phyloP scores from a whole-genome alignment of 2,888 invertebrate species.

The Augiades crinisus region DNA sequence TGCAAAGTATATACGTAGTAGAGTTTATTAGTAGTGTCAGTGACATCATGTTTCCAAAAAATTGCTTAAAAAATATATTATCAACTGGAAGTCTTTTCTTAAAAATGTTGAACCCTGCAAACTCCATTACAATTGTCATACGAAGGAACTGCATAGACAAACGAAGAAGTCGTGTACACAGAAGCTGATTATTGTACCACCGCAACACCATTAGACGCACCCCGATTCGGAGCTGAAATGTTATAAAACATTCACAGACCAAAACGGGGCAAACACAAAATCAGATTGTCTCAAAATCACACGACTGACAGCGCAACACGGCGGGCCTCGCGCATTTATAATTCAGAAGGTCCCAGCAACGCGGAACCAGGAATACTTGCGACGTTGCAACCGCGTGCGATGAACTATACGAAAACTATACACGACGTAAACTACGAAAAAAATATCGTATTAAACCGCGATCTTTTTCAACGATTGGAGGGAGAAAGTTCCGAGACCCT shows the following conservation, averaged over 20 bases:
- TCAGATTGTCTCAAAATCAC: constrained; percentile 81
- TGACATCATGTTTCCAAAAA: too few relatives aligned
- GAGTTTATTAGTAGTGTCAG: too few relatives aligned
- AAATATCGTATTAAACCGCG: too few relatives aligned
- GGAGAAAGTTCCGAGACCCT: too few relatives aligned
- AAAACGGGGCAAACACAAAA: constrained; percentile 74
- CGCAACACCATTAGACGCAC: constrained; percentile 66
- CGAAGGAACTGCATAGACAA: constrained; percentile 1
- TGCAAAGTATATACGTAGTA: too few relatives aligned
- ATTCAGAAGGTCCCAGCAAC: constrained; percentile 55
- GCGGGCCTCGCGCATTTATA: constrained; percentile 67
- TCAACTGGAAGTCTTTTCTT: too few relatives aligned
- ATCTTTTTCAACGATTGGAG: too few relatives aligned
- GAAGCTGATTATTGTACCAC: constrained; percentile 36
- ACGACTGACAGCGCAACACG: constrained; percentile 66
- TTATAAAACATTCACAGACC: constrained; percentile 75
- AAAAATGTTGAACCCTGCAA: too few relatives aligned
- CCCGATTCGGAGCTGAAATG: constrained; percentile 55
- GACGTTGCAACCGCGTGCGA: constrained; percentile 27
- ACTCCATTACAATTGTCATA: background rate
- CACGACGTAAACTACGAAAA: too few relatives aligned
- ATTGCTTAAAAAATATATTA: too few relatives aligned
- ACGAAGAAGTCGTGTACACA: constrained; percentile 39
- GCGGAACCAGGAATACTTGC: constrained; percentile 53
- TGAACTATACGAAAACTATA: background rate